Evolutionary conservation across 2,888 invertebrate species (phyloP), one percentile per base, ranked within the genome.

Genomic region (Clunio marinus): DNA sequence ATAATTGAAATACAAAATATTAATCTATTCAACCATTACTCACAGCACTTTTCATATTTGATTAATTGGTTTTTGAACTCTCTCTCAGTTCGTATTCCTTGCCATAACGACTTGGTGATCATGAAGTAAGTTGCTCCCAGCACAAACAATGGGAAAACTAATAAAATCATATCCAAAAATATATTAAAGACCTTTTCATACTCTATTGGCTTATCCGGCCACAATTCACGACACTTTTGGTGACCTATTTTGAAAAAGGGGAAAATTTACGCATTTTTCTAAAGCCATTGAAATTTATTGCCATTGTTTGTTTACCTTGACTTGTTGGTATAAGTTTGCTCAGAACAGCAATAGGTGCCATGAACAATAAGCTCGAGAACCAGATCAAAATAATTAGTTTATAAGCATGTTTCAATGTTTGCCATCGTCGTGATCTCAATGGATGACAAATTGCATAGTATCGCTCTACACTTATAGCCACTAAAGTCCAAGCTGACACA

Each of bases 391-490:
- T 80, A 71, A 88, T 87, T 73, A 88, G 84, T 75, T 84, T 84
- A 77, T 88, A 88, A 45, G 89, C 86, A 77, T 90, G 89, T 65
- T 84, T 84, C 70, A 85, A 78, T 0, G 89, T 89, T 77, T 89
- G 89, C 89, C 89, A 90, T 70, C 85, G 79, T 27, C 89, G 77
- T 1, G 89, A 89, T 69, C 86, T 81, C 55, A 90, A 76, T 0
- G 90, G 89, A 75, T 87, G 86, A 74, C 89, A 89, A 73, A 90
- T 89, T 71, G 89, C 90, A 76, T 88, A 89, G 77, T 88, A 90
- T 13, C 89, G 81, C 75, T 90, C 89, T 72, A 89, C 83, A 4
- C 89, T 88, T 71, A 90, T 89, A 60, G 88, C 87, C 28, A 89
- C 89, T 71, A 90, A 75, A 0, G 90, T 90, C 84, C 89, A 89